Evolutionary conservation across 2,113 vertebrate genomes (phyloP).

Genomic region (Poecile atricapillus): DNA sequence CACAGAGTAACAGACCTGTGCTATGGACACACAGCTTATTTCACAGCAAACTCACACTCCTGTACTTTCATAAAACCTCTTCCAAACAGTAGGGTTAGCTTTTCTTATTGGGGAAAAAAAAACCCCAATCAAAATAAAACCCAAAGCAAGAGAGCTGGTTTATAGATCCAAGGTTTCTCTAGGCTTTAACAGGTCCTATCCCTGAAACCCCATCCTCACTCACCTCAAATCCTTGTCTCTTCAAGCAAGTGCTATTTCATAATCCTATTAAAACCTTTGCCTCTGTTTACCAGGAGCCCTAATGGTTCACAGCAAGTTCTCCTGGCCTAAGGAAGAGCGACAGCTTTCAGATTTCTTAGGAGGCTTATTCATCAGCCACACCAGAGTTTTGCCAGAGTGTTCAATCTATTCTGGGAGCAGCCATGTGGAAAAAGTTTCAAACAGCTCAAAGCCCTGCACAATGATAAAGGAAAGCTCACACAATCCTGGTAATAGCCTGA

Average conservation of each 20-base stretch:
- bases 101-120: not conserved
- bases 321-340: not conserved
- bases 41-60: not conserved
- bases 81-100: not conserved
- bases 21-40: not conserved
- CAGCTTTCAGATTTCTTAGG: slow-evolving; percentile 55
- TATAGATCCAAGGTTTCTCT: not conserved
- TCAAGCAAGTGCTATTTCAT: slow-evolving; percentile 26
- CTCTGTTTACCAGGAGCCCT: slow-evolving; percentile 29
- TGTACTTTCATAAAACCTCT: not conserved
- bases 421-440: slow-evolving; percentile 61
- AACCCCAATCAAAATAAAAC: not conserved
- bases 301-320: slow-evolving; percentile 11
- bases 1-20: not conserved
- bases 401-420: slow-evolving; percentile 54
- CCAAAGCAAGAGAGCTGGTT: not conserved
- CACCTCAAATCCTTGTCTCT: slow-evolving; percentile 9
- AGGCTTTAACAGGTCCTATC: not conserved
- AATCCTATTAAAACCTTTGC: slow-evolving; percentile 59
- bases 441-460: slow-evolving; percentile 47
- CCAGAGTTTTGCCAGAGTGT: slow-evolving; percentile 24
- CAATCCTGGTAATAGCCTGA: slow-evolving; percentile 64
- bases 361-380: slow-evolving; percentile 43
- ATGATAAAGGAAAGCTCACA: slow-evolving; percentile 63
- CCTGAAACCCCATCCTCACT: not conserved